These are phyloP conservation scores for Euphydryas editha DNA, from an alignment of 2,888 invertebrate genomes.

Conservation along the genomic window DNA sequence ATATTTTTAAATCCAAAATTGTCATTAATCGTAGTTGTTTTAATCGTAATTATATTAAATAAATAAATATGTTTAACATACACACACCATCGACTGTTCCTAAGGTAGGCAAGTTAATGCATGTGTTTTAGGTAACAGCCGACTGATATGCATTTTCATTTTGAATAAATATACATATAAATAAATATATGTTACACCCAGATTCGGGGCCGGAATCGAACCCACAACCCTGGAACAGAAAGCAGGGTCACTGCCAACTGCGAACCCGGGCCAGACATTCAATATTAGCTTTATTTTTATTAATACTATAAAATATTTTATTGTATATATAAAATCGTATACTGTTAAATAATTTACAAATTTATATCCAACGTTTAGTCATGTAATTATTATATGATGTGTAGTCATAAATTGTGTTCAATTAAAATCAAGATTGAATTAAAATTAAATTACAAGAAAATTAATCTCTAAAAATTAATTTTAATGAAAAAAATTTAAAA, in stretches of 20 bases:
- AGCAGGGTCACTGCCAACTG: no score
- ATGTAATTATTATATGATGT: neutral
- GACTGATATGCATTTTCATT: no score
- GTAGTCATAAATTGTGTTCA: constrained; percentile 12
- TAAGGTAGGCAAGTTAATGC: no score
- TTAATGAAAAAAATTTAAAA: neutral
- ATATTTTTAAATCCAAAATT: constrained; percentile 6
- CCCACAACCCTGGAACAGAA: no score
- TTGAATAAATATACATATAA: no score
- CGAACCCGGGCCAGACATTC: no score
- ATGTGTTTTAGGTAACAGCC: no score
- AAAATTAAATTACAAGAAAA: neutral
- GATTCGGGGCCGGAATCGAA: no score
- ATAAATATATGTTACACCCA: no score
- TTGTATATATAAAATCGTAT: neutral
- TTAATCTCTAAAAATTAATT: neutral
- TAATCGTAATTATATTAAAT: no score
- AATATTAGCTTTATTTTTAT: neutral
- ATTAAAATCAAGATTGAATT: neutral
- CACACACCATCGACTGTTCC: no score
- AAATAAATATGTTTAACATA: no score
- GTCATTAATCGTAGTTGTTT: neutral
- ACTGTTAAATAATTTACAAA: neutral
- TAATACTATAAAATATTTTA: neutral
- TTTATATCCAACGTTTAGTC: neutral